phyloP scores from a whole-genome alignment of 2,888 invertebrate genomes.

The Heliconius cydno region DNA sequence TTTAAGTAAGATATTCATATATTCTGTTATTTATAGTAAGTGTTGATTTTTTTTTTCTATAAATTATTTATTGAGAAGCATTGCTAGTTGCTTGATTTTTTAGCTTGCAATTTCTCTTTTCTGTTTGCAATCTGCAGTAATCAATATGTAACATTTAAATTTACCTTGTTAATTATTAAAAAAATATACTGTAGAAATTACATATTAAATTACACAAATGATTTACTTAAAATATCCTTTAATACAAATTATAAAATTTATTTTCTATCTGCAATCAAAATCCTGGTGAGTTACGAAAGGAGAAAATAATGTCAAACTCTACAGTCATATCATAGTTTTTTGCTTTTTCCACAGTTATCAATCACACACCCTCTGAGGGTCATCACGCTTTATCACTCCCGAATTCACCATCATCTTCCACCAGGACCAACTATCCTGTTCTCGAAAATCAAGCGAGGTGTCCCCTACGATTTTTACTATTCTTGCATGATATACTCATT shows the following conservation, averaged over 20 bases:
- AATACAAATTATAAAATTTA: not conserved
- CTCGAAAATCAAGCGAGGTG: conserved; percentile 3
- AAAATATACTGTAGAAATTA: too few species aligned
- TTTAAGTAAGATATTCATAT: conserved; percentile 66
- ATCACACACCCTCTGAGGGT: not conserved
- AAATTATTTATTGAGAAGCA: not conserved
- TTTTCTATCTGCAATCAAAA: not conserved
- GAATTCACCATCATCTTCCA: not conserved
- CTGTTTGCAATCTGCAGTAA: not conserved
- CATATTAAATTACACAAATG: too few species aligned
- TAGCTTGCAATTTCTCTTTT: not conserved
- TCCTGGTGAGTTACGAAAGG: not conserved
- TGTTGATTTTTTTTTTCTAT: not conserved
- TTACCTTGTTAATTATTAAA: too few species aligned
- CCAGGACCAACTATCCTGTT: not conserved
- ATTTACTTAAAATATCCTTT: too few species aligned
- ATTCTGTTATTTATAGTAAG: not conserved
- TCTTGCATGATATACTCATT: not conserved
- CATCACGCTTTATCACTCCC: conserved; percentile 1
- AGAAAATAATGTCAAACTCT: not conserved
- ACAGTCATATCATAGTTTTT: not conserved
- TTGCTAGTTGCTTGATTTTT: not conserved
- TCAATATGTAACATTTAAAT: not conserved
- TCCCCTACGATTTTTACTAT: not conserved
- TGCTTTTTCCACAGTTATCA: conserved; percentile 4